Base-by-base conservation (phyloP, 2,797 vertebrate species). In the Pteropus rufus region DNA sequence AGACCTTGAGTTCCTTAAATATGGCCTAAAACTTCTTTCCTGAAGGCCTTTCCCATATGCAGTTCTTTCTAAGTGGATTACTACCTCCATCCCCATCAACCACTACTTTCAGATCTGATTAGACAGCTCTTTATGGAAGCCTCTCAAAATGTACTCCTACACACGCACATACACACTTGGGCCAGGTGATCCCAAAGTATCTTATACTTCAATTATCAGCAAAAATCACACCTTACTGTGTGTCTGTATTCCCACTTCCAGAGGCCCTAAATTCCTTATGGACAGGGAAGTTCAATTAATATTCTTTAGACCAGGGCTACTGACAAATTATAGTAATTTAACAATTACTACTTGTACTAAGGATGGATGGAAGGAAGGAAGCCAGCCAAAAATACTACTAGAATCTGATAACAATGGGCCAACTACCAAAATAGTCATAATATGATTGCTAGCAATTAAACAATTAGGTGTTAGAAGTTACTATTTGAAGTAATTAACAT, bases 401-500 rank as follows among this genome's bases (percentile, higher is more conserved):
- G 73, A 82, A 96, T 93, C 31, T 86, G 89, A 12, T 65, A 87
- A 89, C 64, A 29, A 82, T 76, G 82, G 52, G 62, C 16, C 36
- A 26, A 41, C 52, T 60, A 89, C 60, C 67, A 91, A 85, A 91
- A 79, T 41, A 91, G n/a, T 64, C 56, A 83, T 49, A 56, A 82
- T 7, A 5, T 44, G 79, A 94, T 15, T 77, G 39, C 82, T 91
- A 83, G 26, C 2, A 23, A 92, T 80, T 26, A 93, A 82, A 46
- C 23, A 83, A 70, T 93, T 76, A 94, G 56, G 84, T 75, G 12
- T 65, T 34, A 67, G 46, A 94, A 62, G 21, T 94, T 77, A 79
- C 44, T 73, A 90, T 52, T 24, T 81, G 26, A 91, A 80, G 62
- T 89, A 83, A 92, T 87, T 92, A 93, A 97, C 16, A 82, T 31